Conservation (phyloP, 2,888 invertebrate species). For the Hirtodrosophila duncani region DNA sequence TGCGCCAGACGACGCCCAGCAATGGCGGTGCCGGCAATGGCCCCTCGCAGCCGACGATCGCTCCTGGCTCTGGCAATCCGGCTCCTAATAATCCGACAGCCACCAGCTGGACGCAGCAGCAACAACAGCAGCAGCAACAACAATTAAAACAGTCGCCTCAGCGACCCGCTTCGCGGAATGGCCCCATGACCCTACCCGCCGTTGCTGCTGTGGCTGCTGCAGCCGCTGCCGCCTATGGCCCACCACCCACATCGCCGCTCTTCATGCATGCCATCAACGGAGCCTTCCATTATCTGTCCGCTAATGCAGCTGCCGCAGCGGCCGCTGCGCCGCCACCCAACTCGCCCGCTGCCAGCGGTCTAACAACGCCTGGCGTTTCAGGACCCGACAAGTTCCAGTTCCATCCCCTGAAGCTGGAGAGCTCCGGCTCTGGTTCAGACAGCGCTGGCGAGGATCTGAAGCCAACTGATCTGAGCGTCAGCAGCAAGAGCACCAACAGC, state of each 20-base stretch:
- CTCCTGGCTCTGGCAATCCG: slow-evolving; percentile 75
- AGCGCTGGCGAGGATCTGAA: slow-evolving; percentile 80
- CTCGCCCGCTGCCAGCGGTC: slow-evolving; percentile 69
- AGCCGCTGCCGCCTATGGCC: slow-evolving; percentile 75
- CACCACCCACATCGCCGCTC: slow-evolving; percentile 77
- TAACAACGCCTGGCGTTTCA: slow-evolving; percentile 37
- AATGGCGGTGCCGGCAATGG: slow-evolving; percentile 7
- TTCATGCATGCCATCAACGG: slow-evolving; percentile 78
- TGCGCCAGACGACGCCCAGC: slow-evolving; percentile 84
- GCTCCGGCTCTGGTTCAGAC: slow-evolving; percentile 69
- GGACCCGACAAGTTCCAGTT: slow-evolving; percentile 75
- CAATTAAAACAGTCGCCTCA: slow-evolving; percentile 68
- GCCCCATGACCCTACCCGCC: slow-evolving; percentile 70
- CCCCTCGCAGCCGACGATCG: slow-evolving; percentile 32
- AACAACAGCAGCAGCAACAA: slow-evolving; percentile 54
- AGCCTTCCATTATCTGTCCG: slow-evolving; percentile 77
- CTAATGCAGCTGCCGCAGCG: slow-evolving; percentile 60
- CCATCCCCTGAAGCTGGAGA: slow-evolving; percentile 74
- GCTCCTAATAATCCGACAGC: slow-evolving; percentile 47
- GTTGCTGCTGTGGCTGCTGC: slow-evolving; percentile 77
- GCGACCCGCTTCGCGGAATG: slow-evolving; percentile 66
- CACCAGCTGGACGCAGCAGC: slow-evolving; percentile 41
- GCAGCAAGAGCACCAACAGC: slow-evolving; percentile 51
- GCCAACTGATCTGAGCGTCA: slow-evolving; percentile 84
- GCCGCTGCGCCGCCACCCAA: slow-evolving; percentile 71